Evolutionary conservation across 1,140 invertebrate genomes (phyloP), one percentile per base, ranked within the genome.

Genomic region (Drosophila truncata): DNA sequence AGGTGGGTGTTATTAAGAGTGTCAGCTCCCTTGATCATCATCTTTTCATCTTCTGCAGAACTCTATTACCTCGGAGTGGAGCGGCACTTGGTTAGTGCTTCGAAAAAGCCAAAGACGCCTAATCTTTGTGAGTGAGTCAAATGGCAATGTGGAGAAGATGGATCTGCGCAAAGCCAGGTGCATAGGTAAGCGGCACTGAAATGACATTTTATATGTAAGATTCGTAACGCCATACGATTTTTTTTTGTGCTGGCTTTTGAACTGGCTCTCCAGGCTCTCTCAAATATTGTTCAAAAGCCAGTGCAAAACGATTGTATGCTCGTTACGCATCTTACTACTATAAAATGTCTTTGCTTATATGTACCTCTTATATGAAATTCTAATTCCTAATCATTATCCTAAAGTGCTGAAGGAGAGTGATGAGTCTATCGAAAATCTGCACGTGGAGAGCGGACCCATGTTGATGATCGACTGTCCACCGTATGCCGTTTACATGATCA

Each of bases 121-220:
- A n/a, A 93, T 95, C 65, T 97, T 96, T 84, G 95, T 94, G 29
- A 94, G 93, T 9, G 94, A 94, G 57, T 82, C 94, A 8, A 94
- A 94, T 16, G 88, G 93, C 14, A 93, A 93, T 41, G 92, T 96
- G 2, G 94, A 95, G 80, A 94, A 94, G 37, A 94, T 96, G 59
- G 97, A 98, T 93, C 93, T 98, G 23, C 93, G 97, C 44, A 98
- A 98, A 94, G 97, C 96, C 9, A 94, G 95, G 85, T 97, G 95
- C 87, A 96, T 97, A 71, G 95, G 96, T 96, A 44, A 76, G 55
- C 0, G 0, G 3, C 16, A n/a, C n/a, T 5, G 6, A 18, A 4
- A n/a, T 10, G 13, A 54, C 9, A 27, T n/a, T n/a, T n/a, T n/a
- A n/a, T n/a, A n/a, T n/a, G n/a, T n/a, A n/a, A n/a, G n/a, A n/a